Evolutionary conservation across 2,797 vertebrate genomes (phyloP), one percentile per base, ranked within the genome.

Genomic region (Phoeniculus purpureus): DNA sequence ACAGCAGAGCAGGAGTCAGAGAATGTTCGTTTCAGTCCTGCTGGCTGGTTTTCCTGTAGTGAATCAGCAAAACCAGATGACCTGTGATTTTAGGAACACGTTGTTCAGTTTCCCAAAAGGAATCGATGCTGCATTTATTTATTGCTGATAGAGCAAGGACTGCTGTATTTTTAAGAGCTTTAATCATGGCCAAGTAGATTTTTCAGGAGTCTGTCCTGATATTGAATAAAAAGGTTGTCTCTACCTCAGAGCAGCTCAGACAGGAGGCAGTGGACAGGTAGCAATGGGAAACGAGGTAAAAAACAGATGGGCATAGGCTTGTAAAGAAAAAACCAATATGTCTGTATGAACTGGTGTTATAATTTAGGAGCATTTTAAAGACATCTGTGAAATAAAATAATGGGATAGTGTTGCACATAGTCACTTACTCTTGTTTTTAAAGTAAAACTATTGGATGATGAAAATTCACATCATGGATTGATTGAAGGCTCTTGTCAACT

Each of bases 91-190:
- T 93, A 67, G 71, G 89, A 93, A 65, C 64, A 59, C 45, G 65
- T 77, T 92, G 89, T 92, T 88, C 89, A 79, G 26, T 90, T 93
- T 88, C 61, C 67, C 70, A 85, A 92, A 92, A 92, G 22, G 32
- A 91, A 94, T 91, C 90, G 75, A 90, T 94, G 65, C 32, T 89
- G 65, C 64, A 61, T 92, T 92, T 77, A 67, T 91, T 86, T 93
- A 34, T 77, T 93, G 92, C 85, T 92, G 83, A 88, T 32, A 71
- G 61, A 73, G 85, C 74, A 81, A 21, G 48, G 79, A 70, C 73
- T 84, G 52, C 68, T 76, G 72, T 74, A 80, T 92, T 94, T 91
- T 84, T 58, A 84, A 64, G 58, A 77, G 32, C 74, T 87, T 34
- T 87, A 64, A 73, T 93, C 76, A 31, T 0, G 0, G n/a, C 47